phyloP scores from a whole-genome alignment of 2,797 vertebrate species.

The Pelobates cultripes region DNA sequence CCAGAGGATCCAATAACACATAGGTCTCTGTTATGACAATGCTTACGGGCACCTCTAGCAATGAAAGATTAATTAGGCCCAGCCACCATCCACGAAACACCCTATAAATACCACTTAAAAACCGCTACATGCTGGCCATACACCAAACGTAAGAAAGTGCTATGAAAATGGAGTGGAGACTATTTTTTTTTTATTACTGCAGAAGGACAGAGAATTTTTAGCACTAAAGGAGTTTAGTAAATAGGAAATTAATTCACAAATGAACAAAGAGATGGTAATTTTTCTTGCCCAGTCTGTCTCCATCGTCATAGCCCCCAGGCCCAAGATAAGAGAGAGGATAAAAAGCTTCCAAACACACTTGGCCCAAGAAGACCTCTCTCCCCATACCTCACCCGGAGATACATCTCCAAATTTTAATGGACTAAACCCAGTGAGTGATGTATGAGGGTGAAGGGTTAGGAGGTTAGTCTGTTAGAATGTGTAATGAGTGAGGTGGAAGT shows the following conservation, averaged over 20 bases:
- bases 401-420: conserved; percentile 13
- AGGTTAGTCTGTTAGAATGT: conserved; percentile 45
- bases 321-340: conserved; percentile 11
- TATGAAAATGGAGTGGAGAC: conserved; percentile 1
- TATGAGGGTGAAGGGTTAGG: conserved; percentile 18
- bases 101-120: background rate
- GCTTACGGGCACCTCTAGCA: background rate
- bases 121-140: conserved; percentile 2
- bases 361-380: conserved; percentile 13
- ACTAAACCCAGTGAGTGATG: conserved; percentile 26
- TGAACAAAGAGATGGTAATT: background rate
- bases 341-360: conserved; percentile 29
- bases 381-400: background rate
- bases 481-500: conserved; percentile 11
- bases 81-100: conserved; percentile 5
- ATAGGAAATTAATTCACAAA: background rate
- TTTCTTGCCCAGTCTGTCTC: background rate
- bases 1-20: background rate
- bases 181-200: background rate
- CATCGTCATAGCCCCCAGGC: conserved; percentile 8
- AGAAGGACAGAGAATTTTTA: background rate
- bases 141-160: background rate
- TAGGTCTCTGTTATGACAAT: background rate
- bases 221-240: conserved; percentile 9
- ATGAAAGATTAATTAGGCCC: background rate